Base-by-base conservation (phyloP, 2,113 vertebrate species). In the Anhinga anhinga region DNA sequence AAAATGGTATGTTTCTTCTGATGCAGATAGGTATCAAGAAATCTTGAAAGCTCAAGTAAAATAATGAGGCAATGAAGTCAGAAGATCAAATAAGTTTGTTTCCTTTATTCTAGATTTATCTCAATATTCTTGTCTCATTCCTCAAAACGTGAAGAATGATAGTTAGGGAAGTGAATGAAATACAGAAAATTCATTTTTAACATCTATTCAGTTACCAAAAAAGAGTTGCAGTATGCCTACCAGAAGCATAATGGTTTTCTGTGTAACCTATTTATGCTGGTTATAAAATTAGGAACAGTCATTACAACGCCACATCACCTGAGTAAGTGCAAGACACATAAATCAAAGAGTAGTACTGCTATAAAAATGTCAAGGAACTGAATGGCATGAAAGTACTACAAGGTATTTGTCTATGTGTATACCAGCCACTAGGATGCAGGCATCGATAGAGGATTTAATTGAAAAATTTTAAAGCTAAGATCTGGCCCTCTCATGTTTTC, bases 251-350 rank as follows among this genome's bases (percentile, higher is more conserved):
- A 95, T 92, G 53, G 69, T 80, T 87, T 96, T 92, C 82, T 97
- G 61, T 82, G 77, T 96, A 96, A 87, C 82, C 36, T 97, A 96
- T 97, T 97, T 97, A 96, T 96, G 45, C 29, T 93, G 87, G 72
- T 63, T 97, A 45, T 97, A 98, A 98, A 98, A 97, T 97, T 97
- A 97, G 91, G 70, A 97, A 84, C 82, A 93, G 79, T 95, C 95
- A 86, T 97, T 96, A 91, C 67, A 96, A 87, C 61, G 55, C 34
- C 79, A 86, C 74, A 84, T 98, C 96, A 96, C 95, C 95, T 96
- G 74, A 55, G 23, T 91, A 88, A 97, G 92, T 92, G 74, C 72
- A 97, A 97, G 96, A 91, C 61, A 85, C 73, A 90, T 94, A 97
- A 97, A 98, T 97, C 93, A 81, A 76, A 61, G 90, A 86, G 76